Conservation (phyloP, 2,113 vertebrate species). For the Meleagris gallopavo region DNA sequence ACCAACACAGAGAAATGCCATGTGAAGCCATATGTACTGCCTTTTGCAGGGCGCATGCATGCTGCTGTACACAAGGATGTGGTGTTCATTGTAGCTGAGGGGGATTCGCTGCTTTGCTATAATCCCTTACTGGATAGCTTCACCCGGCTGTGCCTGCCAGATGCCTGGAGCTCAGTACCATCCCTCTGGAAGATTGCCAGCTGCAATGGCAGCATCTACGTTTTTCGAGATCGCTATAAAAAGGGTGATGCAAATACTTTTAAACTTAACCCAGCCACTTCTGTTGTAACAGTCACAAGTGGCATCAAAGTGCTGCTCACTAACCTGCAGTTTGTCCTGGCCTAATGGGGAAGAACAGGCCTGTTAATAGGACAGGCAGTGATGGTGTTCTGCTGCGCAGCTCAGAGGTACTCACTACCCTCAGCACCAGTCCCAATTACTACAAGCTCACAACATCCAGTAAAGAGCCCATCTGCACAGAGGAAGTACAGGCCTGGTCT, state of each 20-base stretch:
- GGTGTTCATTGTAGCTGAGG: conserved; percentile 95
- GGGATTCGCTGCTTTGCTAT: conserved; percentile 94
- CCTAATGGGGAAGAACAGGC: conserved; percentile 72
- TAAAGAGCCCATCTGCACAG: neutral
- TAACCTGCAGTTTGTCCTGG: conserved; percentile 97
- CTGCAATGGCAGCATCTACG: conserved; percentile 96
- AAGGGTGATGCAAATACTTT: conserved; percentile 96
- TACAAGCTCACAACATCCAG: neutral
- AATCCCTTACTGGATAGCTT: conserved; percentile 97
- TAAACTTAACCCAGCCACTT: conserved; percentile 97
- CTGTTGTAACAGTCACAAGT: conserved; percentile 92
- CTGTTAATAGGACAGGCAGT: neutral
- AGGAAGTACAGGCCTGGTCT: neutral
- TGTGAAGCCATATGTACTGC: conserved; percentile 93
- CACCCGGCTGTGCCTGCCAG: conserved; percentile 93
- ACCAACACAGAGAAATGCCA: conserved; percentile 91
- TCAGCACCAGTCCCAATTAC: neutral
- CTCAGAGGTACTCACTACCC: neutral
- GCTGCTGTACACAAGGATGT: conserved; percentile 96
- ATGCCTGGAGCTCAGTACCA: conserved; percentile 94
- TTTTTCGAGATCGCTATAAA: conserved; percentile 96
- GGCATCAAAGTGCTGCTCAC: conserved; percentile 96
- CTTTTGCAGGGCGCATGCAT: conserved; percentile 95
- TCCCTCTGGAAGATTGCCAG: conserved; percentile 98
- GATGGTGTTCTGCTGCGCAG: neutral